phyloP scores from a whole-genome alignment of 1,140 invertebrate genomes.

The Achroia grisella region DNA sequence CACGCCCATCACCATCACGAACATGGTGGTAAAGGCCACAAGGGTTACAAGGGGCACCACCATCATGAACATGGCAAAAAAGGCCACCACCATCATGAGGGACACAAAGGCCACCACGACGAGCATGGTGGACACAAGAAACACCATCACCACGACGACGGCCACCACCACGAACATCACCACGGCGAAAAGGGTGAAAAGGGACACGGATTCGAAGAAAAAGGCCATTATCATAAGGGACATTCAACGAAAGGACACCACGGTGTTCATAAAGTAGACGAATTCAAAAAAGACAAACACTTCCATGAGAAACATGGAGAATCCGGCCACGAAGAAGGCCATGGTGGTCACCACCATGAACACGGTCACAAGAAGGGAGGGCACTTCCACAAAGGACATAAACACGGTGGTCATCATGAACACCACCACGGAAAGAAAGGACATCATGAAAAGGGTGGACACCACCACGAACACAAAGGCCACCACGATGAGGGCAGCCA shows the following conservation, averaged over 20 bases:
- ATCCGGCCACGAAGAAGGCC: slow-evolving; percentile 77
- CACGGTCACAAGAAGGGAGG: slow-evolving; percentile 80
- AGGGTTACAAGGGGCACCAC: slow-evolving; percentile 77
- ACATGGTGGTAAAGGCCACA: slow-evolving; percentile 68
- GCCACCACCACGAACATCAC: slow-evolving; percentile 82
- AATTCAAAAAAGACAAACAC: slow-evolving; percentile 74
- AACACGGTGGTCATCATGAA: slow-evolving; percentile 78
- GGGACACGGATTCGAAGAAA: slow-evolving; percentile 75
- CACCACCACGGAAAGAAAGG: slow-evolving; percentile 82
- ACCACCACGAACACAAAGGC: slow-evolving; percentile 58
- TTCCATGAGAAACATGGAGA: slow-evolving; percentile 86
- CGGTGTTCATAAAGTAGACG: slow-evolving; percentile 82
- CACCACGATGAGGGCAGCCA: slow-evolving; percentile 74
- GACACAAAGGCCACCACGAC: slow-evolving; percentile 79
- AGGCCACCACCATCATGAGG: slow-evolving; percentile 81
- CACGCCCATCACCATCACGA: slow-evolving; percentile 63
- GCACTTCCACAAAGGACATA: slow-evolving; percentile 79
- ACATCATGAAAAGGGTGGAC: slow-evolving; percentile 78
- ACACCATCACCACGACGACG: slow-evolving; percentile 81
- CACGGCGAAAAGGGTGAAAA: slow-evolving; percentile 79
- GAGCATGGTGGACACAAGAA: slow-evolving; percentile 84
- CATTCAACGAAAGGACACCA: slow-evolving; percentile 85
- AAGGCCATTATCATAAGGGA: slow-evolving; percentile 81
- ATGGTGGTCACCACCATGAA: slow-evolving; percentile 78
- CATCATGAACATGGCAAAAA: slow-evolving; percentile 80